These are phyloP conservation scores for Drosophila nebulosa DNA, from an alignment of 1,140 invertebrate species.

Conservation along the genomic window DNA sequence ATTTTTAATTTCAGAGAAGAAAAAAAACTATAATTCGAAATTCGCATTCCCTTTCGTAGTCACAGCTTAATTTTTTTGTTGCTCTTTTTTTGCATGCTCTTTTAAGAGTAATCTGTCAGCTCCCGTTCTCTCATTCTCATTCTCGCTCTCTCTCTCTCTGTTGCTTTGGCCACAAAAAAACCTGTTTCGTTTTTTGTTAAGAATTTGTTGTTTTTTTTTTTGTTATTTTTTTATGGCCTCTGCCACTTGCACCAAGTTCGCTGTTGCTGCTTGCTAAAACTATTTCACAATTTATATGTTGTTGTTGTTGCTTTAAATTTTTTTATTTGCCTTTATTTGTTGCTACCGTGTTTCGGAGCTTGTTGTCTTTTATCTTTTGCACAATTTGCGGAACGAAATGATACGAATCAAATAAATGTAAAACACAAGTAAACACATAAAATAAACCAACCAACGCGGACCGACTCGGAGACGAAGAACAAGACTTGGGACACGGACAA, in stretches of 20 bases:
- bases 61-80: constrained; percentile 1
- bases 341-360: constrained; percentile 28
- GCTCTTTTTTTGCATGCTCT: constrained; percentile 6
- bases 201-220: constrained; percentile 18
- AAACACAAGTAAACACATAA: neutral
- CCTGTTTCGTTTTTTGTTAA: constrained; percentile 46
- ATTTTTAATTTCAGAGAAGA: neutral
- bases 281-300: constrained; percentile 47
- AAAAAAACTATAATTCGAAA: constrained; percentile 12
- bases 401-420: constrained; percentile 5
- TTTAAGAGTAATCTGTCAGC: neutral
- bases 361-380: constrained; percentile 34
- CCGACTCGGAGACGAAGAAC: neutral
- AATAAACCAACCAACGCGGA: neutral
- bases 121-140: neutral
- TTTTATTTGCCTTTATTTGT: constrained; percentile 19
- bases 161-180: constrained; percentile 24
- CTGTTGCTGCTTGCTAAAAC: constrained; percentile 1
- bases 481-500: neutral
- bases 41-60: constrained; percentile 38
- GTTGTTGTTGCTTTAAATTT: constrained; percentile 3
- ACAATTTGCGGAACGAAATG: constrained; percentile 35
- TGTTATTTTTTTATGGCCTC: constrained; percentile 28
- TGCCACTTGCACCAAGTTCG: constrained; percentile 41
- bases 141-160: neutral